Base-by-base conservation (phyloP, 2,888 invertebrate species). In the Scotopteryx bipunctaria region DNA sequence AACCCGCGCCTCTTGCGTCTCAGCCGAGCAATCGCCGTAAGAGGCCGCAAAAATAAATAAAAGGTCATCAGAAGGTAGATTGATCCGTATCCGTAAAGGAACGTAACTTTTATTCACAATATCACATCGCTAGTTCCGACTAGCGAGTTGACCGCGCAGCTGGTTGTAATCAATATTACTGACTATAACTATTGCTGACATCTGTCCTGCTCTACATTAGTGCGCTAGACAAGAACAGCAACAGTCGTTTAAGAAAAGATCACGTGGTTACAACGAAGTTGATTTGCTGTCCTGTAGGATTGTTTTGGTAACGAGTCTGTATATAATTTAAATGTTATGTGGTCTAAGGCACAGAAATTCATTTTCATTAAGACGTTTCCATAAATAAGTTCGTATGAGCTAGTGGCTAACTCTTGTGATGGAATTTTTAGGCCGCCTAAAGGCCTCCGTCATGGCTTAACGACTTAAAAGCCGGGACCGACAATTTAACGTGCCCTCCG, bases 101-200 rank as follows among this genome's bases (percentile, higher is more conserved):
- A n/a, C n/a, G n/a, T n/a, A n/a, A n/a, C n/a, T n/a, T n/a, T n/a
- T n/a, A n/a, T n/a, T n/a, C n/a, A n/a, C n/a, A n/a, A 23, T n/a
- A 5, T 13, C 23, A 11, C 47, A 53, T 38, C 47, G 17, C 32
- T 46, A 16, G 0, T 32, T 32, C 42, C 37, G 32, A 21, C 41
- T 61, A 66, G 47, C 36, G 16, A 60, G 53, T 56, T 50, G 21
- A 46, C 57, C 61, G 64, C 57, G 56, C 68, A 67, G 67, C 65
- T 66, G 64, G 44, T 19, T 57, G 55, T 51, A 59, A 62, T 69
- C 62, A 61, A 63, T 64, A n/a, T n/a, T n/a, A n/a, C n/a, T 55
- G 54, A 55, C 45, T 51, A 53, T 53, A 46, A 55, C 33, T 37
- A 33, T 4, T 47, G 27, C 27, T 1, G 45, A n/a, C n/a, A n/a